Percentiles rank a stretch among this genome's conserved stretches.
phyloP scores from a whole-genome alignment of 1,140 invertebrate genomes.

The Formica selysi region DNA sequence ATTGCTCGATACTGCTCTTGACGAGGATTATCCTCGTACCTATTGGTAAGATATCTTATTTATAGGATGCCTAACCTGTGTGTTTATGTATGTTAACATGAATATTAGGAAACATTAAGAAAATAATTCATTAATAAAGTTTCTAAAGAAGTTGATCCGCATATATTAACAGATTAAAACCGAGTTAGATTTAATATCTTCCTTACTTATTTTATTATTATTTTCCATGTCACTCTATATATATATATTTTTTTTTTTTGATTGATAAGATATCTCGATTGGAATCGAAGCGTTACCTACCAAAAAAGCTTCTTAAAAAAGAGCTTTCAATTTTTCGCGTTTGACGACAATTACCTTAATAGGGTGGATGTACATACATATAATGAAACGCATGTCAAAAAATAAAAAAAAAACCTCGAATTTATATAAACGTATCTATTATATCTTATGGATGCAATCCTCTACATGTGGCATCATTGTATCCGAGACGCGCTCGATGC shows the following conservation, averaged over 20 bases:
- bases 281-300: background rate
- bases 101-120: background rate
- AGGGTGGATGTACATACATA: background rate
- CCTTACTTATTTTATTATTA: constrained; percentile 22
- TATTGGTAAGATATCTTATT: background rate
- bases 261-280: constrained; percentile 39
- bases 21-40: constrained; percentile 1
- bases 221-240: background rate
- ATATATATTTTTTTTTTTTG: background rate
- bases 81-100: background rate
- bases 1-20: constrained; percentile 46
- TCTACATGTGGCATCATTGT: background rate
- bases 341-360: background rate
- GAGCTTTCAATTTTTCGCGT: background rate
- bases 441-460: background rate
- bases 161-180: background rate
- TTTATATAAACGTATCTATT: background rate
- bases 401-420: too few species aligned
- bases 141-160: background rate
- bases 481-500: constrained; percentile 49
- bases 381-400: background rate
- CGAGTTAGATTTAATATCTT: background rate
- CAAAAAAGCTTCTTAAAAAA: background rate
- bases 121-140: background rate
- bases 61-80: background rate